These are phyloP conservation scores for Babylonia areolata DNA, from an alignment of 1,140 invertebrate genomes.

Conservation along the genomic window DNA sequence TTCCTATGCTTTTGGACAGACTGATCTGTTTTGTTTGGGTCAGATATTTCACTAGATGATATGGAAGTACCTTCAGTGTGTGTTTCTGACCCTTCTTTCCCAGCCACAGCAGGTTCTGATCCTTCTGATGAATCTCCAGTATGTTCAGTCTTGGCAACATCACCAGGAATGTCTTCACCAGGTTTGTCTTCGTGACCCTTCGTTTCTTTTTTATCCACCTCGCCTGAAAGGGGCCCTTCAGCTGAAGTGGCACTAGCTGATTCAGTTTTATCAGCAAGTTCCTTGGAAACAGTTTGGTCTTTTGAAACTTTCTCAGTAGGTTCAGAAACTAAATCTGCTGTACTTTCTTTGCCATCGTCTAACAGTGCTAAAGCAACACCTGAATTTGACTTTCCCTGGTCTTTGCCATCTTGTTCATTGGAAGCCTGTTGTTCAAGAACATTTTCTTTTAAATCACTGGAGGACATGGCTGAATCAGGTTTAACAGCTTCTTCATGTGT, in stretches of 20 bases:
- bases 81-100: constrained; percentile 9
- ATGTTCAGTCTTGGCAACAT: background rate
- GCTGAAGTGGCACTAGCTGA: background rate
- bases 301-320: background rate
- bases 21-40: too few species aligned
- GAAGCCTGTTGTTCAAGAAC: too few species aligned
- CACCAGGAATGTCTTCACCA: background rate
- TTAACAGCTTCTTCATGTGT: background rate
- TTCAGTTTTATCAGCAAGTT: background rate
- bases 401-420: background rate
- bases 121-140: background rate
- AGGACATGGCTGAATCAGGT: too few species aligned
- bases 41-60: background rate
- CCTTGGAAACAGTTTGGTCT: too few species aligned
- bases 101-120: background rate
- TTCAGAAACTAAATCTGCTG: background rate
- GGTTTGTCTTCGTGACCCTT: background rate
- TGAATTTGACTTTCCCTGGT: background rate
- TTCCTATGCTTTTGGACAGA: background rate
- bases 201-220: background rate
- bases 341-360: background rate
- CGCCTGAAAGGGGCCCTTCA: background rate
- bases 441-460: constrained; percentile 5
- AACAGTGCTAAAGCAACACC: background rate
- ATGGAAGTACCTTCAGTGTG: background rate